Percentiles rank a stretch among this genome's conserved stretches.
Evolutionary conservation across 1,140 invertebrate genomes (phyloP).

Genomic region (Ectropis grisescens): DNA sequence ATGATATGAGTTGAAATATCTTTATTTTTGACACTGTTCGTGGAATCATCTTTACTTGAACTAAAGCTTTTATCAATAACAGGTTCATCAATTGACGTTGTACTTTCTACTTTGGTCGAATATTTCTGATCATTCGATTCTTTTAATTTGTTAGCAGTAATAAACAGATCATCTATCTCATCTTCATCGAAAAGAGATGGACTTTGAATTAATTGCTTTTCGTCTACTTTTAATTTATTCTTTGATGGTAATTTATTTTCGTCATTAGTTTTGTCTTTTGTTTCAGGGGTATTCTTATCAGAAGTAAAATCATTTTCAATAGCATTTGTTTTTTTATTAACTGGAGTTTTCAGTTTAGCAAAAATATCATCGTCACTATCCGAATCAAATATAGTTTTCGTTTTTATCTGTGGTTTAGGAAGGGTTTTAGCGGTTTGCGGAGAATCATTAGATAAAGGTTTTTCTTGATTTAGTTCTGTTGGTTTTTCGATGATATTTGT

Average conservation of each 20-base stretch:
- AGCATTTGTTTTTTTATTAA: no score
- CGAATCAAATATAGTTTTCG: slow-evolving; percentile 38
- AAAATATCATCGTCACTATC: slow-evolving; percentile 30
- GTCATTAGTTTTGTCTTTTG: slow-evolving; percentile 3
- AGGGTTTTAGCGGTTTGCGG: background rate
- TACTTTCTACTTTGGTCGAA: background rate
- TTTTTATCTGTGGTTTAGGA: background rate
- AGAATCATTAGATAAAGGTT: background rate
- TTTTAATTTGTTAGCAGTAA: background rate
- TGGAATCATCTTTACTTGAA: no score
- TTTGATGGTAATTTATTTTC: background rate
- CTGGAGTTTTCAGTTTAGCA: slow-evolving; percentile 6
- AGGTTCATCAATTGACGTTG: no score
- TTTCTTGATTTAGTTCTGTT: background rate
- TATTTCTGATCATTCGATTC: background rate
- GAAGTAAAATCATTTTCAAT: slow-evolving; percentile 4
- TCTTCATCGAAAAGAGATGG: slow-evolving; percentile 33
- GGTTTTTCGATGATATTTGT: no score
- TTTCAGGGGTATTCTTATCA: slow-evolving; percentile 2
- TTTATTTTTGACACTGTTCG: no score
- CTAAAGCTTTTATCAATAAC: no score
- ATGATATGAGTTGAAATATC: no score
- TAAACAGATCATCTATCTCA: slow-evolving; percentile 14
- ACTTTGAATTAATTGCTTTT: slow-evolving; percentile 17
- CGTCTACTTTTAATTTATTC: slow-evolving; percentile 2